These are phyloP conservation scores for Archocentrus centrarchus DNA, from an alignment of 2,113 vertebrate species.

Conservation along the genomic window DNA sequence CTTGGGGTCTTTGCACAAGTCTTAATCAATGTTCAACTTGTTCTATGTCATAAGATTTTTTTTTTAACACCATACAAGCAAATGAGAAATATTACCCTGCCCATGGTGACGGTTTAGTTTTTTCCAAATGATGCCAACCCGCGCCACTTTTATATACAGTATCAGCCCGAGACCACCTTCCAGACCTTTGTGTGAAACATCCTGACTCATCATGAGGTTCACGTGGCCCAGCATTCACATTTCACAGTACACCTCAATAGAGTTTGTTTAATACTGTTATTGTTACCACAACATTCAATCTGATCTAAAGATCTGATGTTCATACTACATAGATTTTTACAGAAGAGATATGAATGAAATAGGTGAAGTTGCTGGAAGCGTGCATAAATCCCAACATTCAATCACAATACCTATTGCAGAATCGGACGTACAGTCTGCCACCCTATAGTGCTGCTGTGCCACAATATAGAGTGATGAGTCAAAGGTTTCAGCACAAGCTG, in stretches of 20 bases:
- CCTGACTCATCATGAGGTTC: conserved; percentile 69
- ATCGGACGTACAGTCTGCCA: conserved; percentile 43
- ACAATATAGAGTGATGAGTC: conserved; percentile 75
- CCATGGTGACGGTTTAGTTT: conserved; percentile 62
- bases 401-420: conserved; percentile 37
- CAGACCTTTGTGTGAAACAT: conserved; percentile 62
- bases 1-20: neutral
- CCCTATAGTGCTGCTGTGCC: conserved; percentile 41
- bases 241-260: conserved; percentile 41
- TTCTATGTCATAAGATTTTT: neutral
- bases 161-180: conserved; percentile 36
- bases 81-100: conserved; percentile 59
- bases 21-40: neutral
- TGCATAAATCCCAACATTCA: conserved; percentile 23
- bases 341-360: conserved; percentile 18
- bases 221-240: conserved; percentile 48
- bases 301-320: neutral
- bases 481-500: conserved; percentile 65
- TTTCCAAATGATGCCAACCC: conserved; percentile 16
- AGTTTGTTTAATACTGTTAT: neutral
- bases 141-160: conserved; percentile 63
- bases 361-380: conserved; percentile 27
- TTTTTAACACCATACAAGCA: neutral
- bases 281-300: neutral
- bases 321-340: neutral